Conservation (phyloP, 2,888 invertebrate species). For the Aproaerema taeniolella region DNA sequence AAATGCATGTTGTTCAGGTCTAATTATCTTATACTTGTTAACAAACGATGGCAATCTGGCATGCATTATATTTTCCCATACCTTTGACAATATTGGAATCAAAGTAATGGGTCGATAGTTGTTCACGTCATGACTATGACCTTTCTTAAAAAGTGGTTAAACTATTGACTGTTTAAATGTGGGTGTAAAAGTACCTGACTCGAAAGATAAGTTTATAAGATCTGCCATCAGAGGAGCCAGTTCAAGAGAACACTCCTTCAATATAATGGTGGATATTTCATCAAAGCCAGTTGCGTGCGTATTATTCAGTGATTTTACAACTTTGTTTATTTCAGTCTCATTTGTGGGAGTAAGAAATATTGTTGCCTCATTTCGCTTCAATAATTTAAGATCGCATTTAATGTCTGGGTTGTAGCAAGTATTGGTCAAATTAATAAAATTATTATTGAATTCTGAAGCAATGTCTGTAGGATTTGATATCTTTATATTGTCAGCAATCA, state of each 20-base stretch:
- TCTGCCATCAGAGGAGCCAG: slow-evolving; percentile 1
- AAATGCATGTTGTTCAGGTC: background rate
- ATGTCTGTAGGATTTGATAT: too few species aligned
- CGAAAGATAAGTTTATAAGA: slow-evolving; percentile 5
- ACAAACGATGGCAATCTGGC: background rate
- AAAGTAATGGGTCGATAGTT: slow-evolving; percentile 11
- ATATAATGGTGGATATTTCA: slow-evolving; percentile 1
- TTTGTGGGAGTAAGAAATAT: slow-evolving; percentile 2
- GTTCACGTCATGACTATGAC: slow-evolving; percentile 1
- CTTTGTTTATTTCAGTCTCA: background rate
- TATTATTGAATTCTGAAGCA: too few species aligned
- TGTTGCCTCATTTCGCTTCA: too few species aligned
- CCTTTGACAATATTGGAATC: slow-evolving; percentile 5
- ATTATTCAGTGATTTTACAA: background rate
- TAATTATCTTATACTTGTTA: background rate
- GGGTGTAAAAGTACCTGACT: slow-evolving; percentile 7
- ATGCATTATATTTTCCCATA: slow-evolving; percentile 6
- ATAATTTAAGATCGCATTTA: too few species aligned
- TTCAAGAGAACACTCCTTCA: background rate
- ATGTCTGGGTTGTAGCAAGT: too few species aligned
- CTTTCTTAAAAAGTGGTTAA: slow-evolving; percentile 9
- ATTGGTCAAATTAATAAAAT: too few species aligned
- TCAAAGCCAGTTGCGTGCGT: slow-evolving; percentile 3
- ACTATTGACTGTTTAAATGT: slow-evolving; percentile 8
- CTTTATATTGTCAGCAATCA: too few species aligned